Conservation (phyloP, 2,888 invertebrate genomes). For the Drosophila paranaensis region DNA sequence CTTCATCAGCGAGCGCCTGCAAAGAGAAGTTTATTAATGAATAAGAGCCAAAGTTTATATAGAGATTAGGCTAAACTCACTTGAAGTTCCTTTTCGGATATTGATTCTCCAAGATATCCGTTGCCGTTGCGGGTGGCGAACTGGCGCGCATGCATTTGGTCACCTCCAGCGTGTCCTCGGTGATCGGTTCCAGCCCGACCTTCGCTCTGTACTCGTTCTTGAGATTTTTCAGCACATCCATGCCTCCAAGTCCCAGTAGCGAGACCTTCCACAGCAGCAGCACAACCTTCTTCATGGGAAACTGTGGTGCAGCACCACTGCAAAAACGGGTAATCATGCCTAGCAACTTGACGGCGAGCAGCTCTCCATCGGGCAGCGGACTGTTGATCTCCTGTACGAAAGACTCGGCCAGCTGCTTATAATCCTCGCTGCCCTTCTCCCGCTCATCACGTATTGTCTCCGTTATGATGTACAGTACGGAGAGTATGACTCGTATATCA, state of each 20-base stretch:
- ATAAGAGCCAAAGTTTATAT: not conserved
- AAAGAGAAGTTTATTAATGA: not conserved
- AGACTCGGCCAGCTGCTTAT: conserved; percentile 85
- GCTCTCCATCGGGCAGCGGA: conserved; percentile 89
- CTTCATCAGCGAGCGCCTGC: conserved; percentile 90
- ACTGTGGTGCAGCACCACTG: conserved; percentile 97
- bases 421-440: conserved; percentile 84
- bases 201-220: conserved; percentile 90
- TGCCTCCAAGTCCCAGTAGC: conserved; percentile 96
- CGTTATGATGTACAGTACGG: conserved; percentile 96
- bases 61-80: conserved; percentile 83
- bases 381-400: conserved; percentile 87
- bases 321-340: conserved; percentile 99
- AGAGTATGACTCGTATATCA: conserved; percentile 95
- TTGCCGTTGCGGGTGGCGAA: conserved; percentile 96
- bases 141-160: conserved; percentile 97
- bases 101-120: conserved; percentile 94
- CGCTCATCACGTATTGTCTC: conserved; percentile 94
- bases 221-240: conserved; percentile 91
- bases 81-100: conserved; percentile 91
- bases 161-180: conserved; percentile 98
- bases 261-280: conserved; percentile 98
- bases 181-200: conserved; percentile 90
- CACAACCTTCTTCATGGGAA: conserved; percentile 99
- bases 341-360: conserved; percentile 94